These are phyloP conservation scores for Moxostoma hubbsi DNA, from an alignment of 2,797 vertebrate genomes.

Conservation along the genomic window DNA sequence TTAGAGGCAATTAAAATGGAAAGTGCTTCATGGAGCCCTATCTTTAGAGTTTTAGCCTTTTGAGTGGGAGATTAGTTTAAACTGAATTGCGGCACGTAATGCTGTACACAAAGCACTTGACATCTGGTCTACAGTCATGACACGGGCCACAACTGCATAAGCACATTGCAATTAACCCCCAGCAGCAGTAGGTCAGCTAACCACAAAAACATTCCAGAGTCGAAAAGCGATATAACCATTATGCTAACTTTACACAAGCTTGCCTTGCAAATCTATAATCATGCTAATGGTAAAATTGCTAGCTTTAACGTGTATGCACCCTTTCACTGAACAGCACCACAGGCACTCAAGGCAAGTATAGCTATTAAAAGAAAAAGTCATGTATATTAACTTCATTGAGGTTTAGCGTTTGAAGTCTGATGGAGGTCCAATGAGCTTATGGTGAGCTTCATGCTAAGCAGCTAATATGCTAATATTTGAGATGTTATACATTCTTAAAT, in stretches of 20 bases:
- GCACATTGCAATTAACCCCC: conserved; percentile 78
- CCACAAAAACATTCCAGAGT: conserved; percentile 36
- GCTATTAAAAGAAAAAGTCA: no score
- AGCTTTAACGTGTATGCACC: no score
- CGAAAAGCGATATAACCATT: conserved; percentile 61
- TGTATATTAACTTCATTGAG: no score
- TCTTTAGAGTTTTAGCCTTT: conserved; percentile 52
- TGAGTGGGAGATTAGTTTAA: conserved; percentile 64
- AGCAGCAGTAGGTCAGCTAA: conserved; percentile 62
- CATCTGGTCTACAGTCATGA: conserved; percentile 59
- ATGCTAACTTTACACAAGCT: conserved; percentile 42
- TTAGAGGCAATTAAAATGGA: conserved; percentile 67
- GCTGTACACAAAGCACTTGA: conserved; percentile 68
- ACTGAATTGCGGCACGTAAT: conserved; percentile 63
- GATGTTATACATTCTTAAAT: no score
- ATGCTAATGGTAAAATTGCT: no score
- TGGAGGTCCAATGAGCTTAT: no score
- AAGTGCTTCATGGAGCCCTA: conserved; percentile 46
- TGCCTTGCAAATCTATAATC: no score
- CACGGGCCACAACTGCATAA: conserved; percentile 64
- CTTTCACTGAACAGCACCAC: no score
- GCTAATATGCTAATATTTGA: no score
- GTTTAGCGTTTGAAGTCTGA: no score
- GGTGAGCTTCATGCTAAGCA: no score
- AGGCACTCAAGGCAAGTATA: no score